Evolutionary conservation across 2,113 vertebrate genomes (phyloP).

Genomic region (Cricetomys ansorgei): DNA sequence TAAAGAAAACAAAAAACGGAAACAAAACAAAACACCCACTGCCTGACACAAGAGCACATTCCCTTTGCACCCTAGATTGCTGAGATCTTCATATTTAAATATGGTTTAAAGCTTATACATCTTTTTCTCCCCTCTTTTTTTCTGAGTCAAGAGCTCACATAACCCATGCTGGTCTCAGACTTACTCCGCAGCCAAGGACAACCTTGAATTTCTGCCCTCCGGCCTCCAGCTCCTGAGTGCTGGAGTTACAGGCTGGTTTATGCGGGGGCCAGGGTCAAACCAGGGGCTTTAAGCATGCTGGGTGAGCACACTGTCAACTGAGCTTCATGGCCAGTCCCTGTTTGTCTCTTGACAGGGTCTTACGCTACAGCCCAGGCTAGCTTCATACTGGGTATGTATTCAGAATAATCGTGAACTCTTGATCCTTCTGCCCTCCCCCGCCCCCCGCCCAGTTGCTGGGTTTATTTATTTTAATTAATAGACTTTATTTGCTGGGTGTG

Average conservation of each 20-base stretch:
- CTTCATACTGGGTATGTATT: not conserved
- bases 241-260: too few relatives aligned
- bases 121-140: not conserved
- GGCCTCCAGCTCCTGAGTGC: too few relatives aligned
- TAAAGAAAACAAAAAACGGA: not conserved
- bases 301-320: too few relatives aligned
- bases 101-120: not conserved
- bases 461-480: not conserved
- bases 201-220: too few relatives aligned
- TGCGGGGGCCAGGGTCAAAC: too few relatives aligned
- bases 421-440: too few relatives aligned
- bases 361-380: not conserved
- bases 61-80: not conserved
- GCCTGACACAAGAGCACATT: not conserved
- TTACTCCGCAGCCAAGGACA: too few relatives aligned
- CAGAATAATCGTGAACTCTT: not conserved
- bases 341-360: not conserved
- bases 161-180: too few relatives aligned
- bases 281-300: too few relatives aligned
- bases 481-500: not conserved
- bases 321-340: not conserved
- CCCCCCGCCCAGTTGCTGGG: not conserved
- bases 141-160: not conserved
- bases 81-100: not conserved
- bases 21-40: not conserved